Percentiles rank a stretch among this genome's conserved stretches.
Conservation (phyloP, 2,888 invertebrate genomes). For the Rugalucina vietnamica region DNA sequence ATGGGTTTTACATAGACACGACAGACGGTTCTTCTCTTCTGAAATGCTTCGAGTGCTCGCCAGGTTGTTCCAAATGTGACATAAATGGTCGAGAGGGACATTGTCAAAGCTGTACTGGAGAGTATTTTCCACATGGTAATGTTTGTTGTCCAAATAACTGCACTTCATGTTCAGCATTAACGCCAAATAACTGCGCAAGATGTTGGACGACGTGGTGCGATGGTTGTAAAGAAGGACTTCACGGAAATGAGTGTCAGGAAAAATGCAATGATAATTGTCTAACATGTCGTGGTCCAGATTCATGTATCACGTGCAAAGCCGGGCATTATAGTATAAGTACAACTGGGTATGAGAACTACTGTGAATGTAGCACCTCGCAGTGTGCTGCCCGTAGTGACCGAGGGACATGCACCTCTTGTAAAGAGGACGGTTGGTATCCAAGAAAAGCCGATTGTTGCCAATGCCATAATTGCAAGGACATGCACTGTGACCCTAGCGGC, state of each 20-base stretch:
- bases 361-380: conserved; percentile 1
- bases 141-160: not conserved
- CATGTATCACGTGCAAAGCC: not conserved
- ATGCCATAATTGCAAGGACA: not conserved
- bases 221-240: not conserved
- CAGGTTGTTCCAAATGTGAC: not conserved
- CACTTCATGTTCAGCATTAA: not conserved
- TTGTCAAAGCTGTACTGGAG: conserved; percentile 1
- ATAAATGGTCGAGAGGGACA: not conserved
- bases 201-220: not conserved
- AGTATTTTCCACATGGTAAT: not conserved
- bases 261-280: not conserved
- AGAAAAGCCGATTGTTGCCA: not conserved
- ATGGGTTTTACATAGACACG: not conserved
- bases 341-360: not conserved
- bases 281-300: not conserved
- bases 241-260: not conserved
- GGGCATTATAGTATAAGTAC: not conserved
- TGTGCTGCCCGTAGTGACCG: not conserved
- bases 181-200: no score
- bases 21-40: not conserved
- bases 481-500: not conserved
- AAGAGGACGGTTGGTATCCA: not conserved
- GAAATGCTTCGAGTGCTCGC: not conserved
- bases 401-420: not conserved